These are phyloP conservation scores for Acrossocheilus wenchowensis DNA, from an alignment of 2,797 vertebrate species.

Conservation along the genomic window DNA sequence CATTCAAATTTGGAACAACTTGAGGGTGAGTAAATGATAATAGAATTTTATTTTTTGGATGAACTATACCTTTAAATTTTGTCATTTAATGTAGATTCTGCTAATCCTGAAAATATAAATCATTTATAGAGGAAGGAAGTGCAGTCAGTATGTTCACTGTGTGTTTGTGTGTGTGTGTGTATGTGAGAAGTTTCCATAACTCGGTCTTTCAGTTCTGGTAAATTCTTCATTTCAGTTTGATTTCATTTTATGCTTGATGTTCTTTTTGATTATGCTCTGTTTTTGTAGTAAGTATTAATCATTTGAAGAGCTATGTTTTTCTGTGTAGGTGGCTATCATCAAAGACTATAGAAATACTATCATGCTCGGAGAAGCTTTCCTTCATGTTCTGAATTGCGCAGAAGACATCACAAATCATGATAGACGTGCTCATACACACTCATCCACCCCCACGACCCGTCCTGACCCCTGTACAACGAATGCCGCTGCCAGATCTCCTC, in stretches of 20 bases:
- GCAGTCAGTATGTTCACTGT: neutral
- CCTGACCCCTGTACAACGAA: neutral
- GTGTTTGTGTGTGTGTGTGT: neutral
- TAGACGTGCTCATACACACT: neutral
- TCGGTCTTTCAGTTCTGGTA: neutral
- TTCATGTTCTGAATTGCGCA: slow-evolving; percentile 51
- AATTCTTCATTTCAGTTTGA: neutral
- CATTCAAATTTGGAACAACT: neutral
- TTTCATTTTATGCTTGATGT: neutral
- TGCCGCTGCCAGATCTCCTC: slow-evolving; percentile 28
- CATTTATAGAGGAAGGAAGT: slow-evolving; percentile 13
- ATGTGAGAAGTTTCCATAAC: neutral
- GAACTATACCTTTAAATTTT: neutral
- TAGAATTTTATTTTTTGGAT: neutral
- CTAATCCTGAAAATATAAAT: neutral
- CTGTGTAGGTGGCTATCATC: slow-evolving; percentile 20
- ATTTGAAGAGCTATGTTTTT: slow-evolving; percentile 7
- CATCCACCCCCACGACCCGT: neutral
- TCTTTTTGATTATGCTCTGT: slow-evolving; percentile 15
- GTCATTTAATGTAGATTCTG: neutral
- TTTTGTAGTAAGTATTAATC: slow-evolving; percentile 11
- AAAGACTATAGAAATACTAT: slow-evolving; percentile 1
- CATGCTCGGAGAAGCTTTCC: slow-evolving; percentile 62
- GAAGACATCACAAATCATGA: slow-evolving; percentile 13
- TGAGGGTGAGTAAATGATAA: neutral